A percentile compares a stretch with the other conserved stretches of the same genome.
phyloP scores from a whole-genome alignment of 1,140 invertebrate species.

The Platyura marginata region DNA sequence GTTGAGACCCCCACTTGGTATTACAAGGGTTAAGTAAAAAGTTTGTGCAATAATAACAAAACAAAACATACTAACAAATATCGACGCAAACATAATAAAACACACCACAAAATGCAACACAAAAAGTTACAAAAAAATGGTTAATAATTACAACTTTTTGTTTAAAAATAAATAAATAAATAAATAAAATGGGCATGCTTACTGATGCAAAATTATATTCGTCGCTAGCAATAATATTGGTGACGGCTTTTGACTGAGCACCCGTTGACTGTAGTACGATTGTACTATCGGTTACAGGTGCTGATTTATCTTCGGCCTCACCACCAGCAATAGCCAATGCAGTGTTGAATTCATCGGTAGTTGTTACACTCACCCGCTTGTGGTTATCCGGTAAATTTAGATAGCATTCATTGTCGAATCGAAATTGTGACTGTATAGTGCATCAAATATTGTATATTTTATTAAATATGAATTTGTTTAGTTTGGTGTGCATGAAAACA shows the following conservation, averaged over 20 bases:
- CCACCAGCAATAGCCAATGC: slow-evolving; percentile 4
- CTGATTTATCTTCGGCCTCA: slow-evolving; percentile 7
- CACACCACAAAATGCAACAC: slow-evolving; percentile 5
- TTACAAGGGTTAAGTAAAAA: background rate
- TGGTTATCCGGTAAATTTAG: slow-evolving; percentile 87
- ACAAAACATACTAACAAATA: background rate
- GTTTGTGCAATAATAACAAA: background rate
- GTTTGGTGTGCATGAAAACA: background rate
- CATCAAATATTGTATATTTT: background rate
- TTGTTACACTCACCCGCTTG: slow-evolving; percentile 69
- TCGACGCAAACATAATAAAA: slow-evolving; percentile 2
- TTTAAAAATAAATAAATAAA: slow-evolving; percentile 7
- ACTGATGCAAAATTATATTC: slow-evolving; percentile 25
- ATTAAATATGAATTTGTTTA: background rate
- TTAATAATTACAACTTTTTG: no score
- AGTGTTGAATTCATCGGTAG: slow-evolving; percentile 1
- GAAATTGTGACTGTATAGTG: slow-evolving; percentile 74
- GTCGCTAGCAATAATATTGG: slow-evolving; percentile 12
- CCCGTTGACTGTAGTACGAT: slow-evolving; percentile 18
- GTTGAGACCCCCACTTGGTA: no score
- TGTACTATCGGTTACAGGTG: slow-evolving; percentile 17
- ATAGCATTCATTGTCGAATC: slow-evolving; percentile 96
- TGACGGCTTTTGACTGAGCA: background rate
- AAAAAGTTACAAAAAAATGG: no score
- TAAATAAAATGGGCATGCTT: slow-evolving; percentile 13